phyloP scores from a whole-genome alignment of 2,113 vertebrate species.

The Scomber colias region DNA sequence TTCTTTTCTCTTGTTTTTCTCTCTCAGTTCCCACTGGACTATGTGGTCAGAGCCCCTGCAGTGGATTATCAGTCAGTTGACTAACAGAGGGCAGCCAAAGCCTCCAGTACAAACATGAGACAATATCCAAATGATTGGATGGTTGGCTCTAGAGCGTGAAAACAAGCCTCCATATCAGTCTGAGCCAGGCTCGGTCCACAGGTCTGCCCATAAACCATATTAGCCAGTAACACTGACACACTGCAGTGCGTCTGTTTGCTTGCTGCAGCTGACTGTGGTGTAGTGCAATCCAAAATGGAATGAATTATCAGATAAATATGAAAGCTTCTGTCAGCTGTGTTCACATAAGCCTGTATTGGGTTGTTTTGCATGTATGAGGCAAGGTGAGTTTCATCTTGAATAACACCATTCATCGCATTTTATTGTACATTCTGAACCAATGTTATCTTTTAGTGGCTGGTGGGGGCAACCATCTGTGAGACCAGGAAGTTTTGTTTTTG shows the following conservation, averaged over 20 bases:
- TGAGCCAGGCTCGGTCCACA: conserved; percentile 64
- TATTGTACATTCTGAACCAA: too few relatives aligned
- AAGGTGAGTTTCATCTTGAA: conserved; percentile 7
- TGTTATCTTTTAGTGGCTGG: neutral
- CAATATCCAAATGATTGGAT: conserved; percentile 74
- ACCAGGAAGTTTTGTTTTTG: conserved; percentile 3
- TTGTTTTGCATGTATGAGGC: conserved; percentile 36
- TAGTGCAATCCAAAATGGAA: conserved; percentile 47
- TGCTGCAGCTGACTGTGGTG: conserved; percentile 44
- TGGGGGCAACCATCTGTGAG: neutral
- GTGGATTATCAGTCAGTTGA: conserved; percentile 80
- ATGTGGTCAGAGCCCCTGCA: conserved; percentile 61
- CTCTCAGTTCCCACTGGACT: conserved; percentile 38
- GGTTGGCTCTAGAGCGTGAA: conserved; percentile 61
- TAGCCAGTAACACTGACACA: conserved; percentile 51
- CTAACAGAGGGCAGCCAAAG: conserved; percentile 73
- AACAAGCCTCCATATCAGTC: conserved; percentile 67
- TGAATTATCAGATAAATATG: conserved; percentile 62
- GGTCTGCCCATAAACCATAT: conserved; percentile 59
- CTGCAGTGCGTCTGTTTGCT: conserved; percentile 59
- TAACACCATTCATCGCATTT: too few relatives aligned
- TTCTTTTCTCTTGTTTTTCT: conserved; percentile 36
- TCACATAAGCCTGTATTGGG: neutral
- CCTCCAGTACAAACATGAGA: conserved; percentile 76
- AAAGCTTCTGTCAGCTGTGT: conserved; percentile 47